Conservation (phyloP, 1,140 invertebrate species). For the Anastatus disparis region DNA sequence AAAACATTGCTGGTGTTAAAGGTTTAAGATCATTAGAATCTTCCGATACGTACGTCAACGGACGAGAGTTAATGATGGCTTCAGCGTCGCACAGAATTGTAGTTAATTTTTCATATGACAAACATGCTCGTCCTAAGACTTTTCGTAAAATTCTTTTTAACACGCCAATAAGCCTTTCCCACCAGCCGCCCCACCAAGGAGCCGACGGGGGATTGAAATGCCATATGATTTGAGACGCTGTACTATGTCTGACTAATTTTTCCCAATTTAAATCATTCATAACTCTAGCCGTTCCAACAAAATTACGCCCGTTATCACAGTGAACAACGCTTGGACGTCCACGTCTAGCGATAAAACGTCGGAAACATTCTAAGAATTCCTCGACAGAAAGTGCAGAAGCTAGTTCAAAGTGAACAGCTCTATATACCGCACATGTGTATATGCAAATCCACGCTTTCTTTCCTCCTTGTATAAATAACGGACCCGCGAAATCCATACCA, state of each 20-base stretch:
- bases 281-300: slow-evolving; percentile 48
- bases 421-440: background rate
- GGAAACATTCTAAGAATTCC: background rate
- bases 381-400: too few species aligned
- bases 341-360: slow-evolving; percentile 32
- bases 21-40: too few species aligned
- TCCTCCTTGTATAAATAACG: background rate
- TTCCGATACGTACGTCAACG: slow-evolving; percentile 53
- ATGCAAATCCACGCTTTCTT: background rate
- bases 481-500: too few species aligned
- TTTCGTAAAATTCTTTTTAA: slow-evolving; percentile 9
- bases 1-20: too few species aligned
- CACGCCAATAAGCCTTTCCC: too few species aligned
- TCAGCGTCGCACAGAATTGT: slow-evolving; percentile 48
- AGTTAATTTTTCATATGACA: slow-evolving; percentile 29
- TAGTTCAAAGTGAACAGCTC: background rate
- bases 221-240: background rate
- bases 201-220: too few species aligned
- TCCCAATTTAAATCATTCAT: background rate
- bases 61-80: too few species aligned
- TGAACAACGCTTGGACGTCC: slow-evolving; percentile 50
- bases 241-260: background rate
- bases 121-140: slow-evolving; percentile 42
- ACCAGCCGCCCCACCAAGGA: too few species aligned
- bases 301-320: slow-evolving; percentile 59